phyloP scores from a whole-genome alignment of 2,888 invertebrate species.

The Parelbella ahira region DNA sequence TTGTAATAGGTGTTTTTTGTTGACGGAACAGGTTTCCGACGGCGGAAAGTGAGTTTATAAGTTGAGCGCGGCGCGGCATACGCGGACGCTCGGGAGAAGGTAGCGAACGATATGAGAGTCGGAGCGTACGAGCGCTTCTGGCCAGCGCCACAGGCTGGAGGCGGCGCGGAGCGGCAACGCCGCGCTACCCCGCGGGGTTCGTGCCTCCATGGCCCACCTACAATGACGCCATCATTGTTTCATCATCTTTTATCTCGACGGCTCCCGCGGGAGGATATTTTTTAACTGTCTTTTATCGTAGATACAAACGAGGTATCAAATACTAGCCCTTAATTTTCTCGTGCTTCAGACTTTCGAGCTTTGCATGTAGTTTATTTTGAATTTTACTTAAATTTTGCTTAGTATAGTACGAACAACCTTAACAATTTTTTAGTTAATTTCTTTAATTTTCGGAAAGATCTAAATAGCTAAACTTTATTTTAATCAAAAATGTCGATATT shows the following conservation, averaged over 20 bases:
- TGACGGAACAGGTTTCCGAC: slow-evolving; percentile 57
- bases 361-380: no score
- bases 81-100: slow-evolving; percentile 53
- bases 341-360: no score
- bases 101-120: slow-evolving; percentile 54
- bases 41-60: slow-evolving; percentile 64
- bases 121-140: slow-evolving; percentile 28
- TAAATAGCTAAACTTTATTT: no score
- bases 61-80: slow-evolving; percentile 49
- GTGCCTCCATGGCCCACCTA: slow-evolving; percentile 49
- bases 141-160: slow-evolving; percentile 34
- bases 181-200: slow-evolving; percentile 45
- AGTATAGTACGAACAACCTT: no score
- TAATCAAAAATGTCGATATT: no score
- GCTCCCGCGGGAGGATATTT: slow-evolving; percentile 47
- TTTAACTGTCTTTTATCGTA: slow-evolving; percentile 27
- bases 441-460: no score
- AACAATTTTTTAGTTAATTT: no score
- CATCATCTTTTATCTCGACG: slow-evolving; percentile 57
- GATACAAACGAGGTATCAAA: slow-evolving; percentile 1
- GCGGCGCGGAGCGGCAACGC: slow-evolving; percentile 54
- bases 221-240: slow-evolving; percentile 57
- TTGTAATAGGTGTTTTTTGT: slow-evolving; percentile 44
- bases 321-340: no score
- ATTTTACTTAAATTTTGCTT: no score